A percentile compares a stretch with the other conserved stretches of the same genome.
Conservation (phyloP, 2,113 vertebrate genomes). For the Leptodactylus fuscus region DNA sequence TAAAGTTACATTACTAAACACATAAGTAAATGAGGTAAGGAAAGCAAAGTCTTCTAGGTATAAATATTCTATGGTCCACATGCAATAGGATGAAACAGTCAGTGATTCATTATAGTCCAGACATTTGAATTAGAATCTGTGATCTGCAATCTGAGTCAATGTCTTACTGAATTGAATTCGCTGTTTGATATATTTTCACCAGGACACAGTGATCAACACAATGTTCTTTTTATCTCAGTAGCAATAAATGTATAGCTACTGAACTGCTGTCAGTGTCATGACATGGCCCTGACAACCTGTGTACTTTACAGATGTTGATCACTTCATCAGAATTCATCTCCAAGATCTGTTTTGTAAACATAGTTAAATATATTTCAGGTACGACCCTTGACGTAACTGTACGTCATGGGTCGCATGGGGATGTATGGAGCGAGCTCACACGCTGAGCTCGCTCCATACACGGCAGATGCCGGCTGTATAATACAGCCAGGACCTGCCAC, state of each 20-base stretch:
- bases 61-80: neutral
- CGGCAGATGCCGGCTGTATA: too few species aligned
- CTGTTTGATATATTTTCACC: constrained; percentile 9
- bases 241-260: constrained; percentile 27
- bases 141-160: constrained; percentile 6
- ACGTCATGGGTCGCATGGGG: too few species aligned
- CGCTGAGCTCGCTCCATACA: too few species aligned
- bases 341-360: neutral
- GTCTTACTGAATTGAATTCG: neutral
- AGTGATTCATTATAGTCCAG: constrained; percentile 10
- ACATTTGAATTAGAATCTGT: constrained; percentile 21
- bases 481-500: too few species aligned
- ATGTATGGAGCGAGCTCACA: too few species aligned
- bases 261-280: constrained; percentile 8
- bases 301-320: constrained; percentile 12
- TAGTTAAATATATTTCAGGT: neutral
- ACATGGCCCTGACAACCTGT: neutral
- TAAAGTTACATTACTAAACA: constrained; percentile 19
- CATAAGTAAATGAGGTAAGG: neutral
- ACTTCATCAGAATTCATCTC: neutral
- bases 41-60: constrained; percentile 12
- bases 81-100: constrained; percentile 15
- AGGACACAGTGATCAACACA: constrained; percentile 21
- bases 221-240: constrained; percentile 24
- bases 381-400: too few species aligned